Percentiles rank a stretch among this genome's conserved stretches.
phyloP scores from a whole-genome alignment of 2,797 vertebrate genomes.

The Sibirionetta formosa region DNA sequence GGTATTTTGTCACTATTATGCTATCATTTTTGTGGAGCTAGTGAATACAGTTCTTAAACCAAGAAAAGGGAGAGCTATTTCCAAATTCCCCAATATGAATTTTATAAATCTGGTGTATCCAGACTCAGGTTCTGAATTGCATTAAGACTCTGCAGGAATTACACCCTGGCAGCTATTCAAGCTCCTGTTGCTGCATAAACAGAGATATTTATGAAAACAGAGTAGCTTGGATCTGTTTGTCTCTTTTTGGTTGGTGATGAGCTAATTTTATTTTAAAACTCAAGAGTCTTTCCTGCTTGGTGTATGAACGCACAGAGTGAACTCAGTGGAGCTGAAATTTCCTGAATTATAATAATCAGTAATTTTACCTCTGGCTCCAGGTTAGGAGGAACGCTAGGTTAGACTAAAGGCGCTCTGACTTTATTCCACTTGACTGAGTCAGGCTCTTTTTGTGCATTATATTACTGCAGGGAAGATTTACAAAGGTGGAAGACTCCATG shows the following conservation, averaged over 20 bases:
- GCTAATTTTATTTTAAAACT: constrained; percentile 49
- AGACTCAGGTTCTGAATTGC: neutral
- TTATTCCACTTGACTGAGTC: neutral
- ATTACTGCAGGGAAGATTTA: neutral
- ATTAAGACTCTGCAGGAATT: constrained; percentile 25
- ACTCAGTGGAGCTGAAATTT: neutral
- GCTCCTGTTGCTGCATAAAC: constrained; percentile 11
- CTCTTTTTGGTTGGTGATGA: constrained; percentile 13
- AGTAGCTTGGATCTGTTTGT: constrained; percentile 12
- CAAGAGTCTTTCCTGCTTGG: neutral
- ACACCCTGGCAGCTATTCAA: neutral
- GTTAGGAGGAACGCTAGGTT: neutral
- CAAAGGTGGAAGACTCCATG: neutral
- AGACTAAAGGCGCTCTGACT: neutral
- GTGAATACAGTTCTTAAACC: neutral
- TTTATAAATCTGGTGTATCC: neutral
- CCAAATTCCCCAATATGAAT: neutral
- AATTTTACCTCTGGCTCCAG: neutral
- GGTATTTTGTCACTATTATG: neutral
- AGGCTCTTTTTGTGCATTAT: neutral
- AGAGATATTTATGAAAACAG: neutral
- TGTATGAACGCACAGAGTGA: neutral
- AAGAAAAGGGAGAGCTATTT: neutral
- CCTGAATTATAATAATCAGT: neutral
- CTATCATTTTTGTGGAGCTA: neutral